phyloP scores from a whole-genome alignment of 2,113 vertebrate genomes.

The Cinclus mexicanus region DNA sequence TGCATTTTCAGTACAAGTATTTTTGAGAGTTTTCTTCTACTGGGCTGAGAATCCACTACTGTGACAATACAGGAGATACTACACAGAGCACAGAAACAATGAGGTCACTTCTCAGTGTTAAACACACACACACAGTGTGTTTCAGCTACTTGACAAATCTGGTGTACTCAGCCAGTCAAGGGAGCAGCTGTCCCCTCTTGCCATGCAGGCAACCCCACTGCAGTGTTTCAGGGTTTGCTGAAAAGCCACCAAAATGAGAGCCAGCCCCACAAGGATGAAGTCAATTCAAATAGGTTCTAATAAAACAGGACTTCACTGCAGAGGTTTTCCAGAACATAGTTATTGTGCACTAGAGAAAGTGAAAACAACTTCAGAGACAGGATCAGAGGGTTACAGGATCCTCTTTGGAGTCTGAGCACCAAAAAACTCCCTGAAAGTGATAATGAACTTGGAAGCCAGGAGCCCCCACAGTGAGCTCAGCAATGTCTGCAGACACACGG shows the following conservation, averaged over 20 bases:
- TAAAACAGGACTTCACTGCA: background rate
- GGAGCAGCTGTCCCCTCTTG: background rate
- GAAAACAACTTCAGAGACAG: no score
- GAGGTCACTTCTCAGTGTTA: background rate
- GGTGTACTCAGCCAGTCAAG: background rate
- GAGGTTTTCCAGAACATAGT: background rate
- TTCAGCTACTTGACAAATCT: fast-evolving
- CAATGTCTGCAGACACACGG: fast-evolving
- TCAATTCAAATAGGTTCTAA: background rate
- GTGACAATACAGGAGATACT: no score
- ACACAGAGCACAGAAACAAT: background rate
- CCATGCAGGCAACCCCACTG: background rate
- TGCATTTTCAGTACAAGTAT: background rate
- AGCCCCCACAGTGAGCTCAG: background rate
- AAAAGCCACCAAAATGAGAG: background rate
- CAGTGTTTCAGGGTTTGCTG: background rate
- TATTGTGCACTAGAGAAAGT: background rate
- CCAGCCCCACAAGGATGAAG: background rate
- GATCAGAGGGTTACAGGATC: background rate
- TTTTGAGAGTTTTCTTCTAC: background rate
- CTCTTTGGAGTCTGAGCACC: background rate
- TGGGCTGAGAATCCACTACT: background rate
- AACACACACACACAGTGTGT: background rate
- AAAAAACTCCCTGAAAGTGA: background rate
- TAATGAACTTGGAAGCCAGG: fast-evolving